Evolutionary conservation across 2,113 vertebrate species (phyloP), one percentile per base, ranked within the genome.

Genomic region (Progne subis): DNA sequence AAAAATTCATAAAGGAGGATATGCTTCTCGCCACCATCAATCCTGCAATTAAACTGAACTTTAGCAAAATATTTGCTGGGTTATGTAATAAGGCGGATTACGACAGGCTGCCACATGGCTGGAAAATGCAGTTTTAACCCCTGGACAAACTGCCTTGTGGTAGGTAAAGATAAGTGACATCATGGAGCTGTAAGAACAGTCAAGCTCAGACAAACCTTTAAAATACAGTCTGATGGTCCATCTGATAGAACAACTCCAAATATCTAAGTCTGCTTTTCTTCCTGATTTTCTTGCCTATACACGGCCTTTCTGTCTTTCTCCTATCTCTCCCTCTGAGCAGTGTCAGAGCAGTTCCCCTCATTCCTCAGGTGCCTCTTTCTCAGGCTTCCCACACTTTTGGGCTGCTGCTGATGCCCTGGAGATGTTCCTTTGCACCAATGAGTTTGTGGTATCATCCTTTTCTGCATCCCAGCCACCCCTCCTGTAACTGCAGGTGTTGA

Each of bases 21-120:
- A 71, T 49, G 64, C 31, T 88, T 25, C 76, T 93, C 8, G 4
- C 29, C 34, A 74, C 52, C 60, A 81, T 81, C 52, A 93, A n/a
- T 90, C 60, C 64, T 78, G 64, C 52, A 92, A 88, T 78, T 71
- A 93, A 90, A 86, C 53, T 90, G 94, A 95, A 94, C 92, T 95
- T 95, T 81, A 92, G 90, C 85, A 93, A 93, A 96, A 93, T 95
- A 94, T 84, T 96, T 97, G 56, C 82, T 82, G 69, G 31, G 28
- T 94, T 96, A 95, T 92, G 94, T 90, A 94, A 94, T 12, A 70
- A 61, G 39, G 84, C 8, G 2, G 82, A 92, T 95, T 94, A 90
- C 85, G 86, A 94, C 85, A 96, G 90, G 57, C 77, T 95, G 72
- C 72, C 82, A 92, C 72, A 81, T 75, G 56, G 71, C 67, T 83